Percentiles rank a stretch among this genome's conserved stretches.
Evolutionary conservation across 2,888 invertebrate genomes (phyloP).

Genomic region (Melanchra persicariae): DNA sequence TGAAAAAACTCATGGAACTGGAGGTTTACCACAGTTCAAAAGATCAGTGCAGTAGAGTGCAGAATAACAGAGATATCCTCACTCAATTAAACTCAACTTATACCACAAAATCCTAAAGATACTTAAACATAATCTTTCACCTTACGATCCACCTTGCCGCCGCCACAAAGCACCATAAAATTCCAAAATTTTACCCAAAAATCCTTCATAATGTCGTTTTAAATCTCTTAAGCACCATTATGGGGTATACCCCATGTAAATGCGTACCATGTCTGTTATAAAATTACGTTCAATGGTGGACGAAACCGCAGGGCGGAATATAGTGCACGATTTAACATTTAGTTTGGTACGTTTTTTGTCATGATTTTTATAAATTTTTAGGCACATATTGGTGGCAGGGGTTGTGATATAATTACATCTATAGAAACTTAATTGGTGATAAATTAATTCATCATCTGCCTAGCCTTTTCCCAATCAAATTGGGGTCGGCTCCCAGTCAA

Average conservation of each 20-base stretch:
- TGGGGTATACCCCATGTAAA: conserved; percentile 65
- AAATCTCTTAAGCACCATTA: conserved; percentile 65
- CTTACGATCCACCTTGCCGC: conserved; percentile 23
- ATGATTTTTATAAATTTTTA: not conserved
- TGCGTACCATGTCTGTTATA: conserved; percentile 59
- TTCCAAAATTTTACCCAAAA: conserved; percentile 60
- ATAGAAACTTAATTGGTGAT: too few species aligned
- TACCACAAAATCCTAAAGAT: conserved; percentile 12
- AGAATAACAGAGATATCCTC: not conserved
- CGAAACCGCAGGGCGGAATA: conserved; percentile 56
- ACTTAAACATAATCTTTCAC: conserved; percentile 46
- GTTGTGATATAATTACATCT: too few species aligned
- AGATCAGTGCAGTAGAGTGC: not conserved
- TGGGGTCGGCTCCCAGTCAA: too few species aligned
- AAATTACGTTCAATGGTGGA: conserved; percentile 61
- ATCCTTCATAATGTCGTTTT: conserved; percentile 58
- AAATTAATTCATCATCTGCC: too few species aligned
- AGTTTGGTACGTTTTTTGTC: conserved; percentile 1
- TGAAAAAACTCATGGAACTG: not conserved
- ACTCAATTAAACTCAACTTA: conserved; percentile 35
- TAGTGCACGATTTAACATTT: conserved; percentile 44
- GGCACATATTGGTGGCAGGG: too few species aligned
- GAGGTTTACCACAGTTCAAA: not conserved
- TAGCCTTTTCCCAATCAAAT: too few species aligned
- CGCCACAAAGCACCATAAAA: conserved; percentile 59